Evolutionary conservation across 2,113 vertebrate species (phyloP).

Genomic region (Paradisaea rubra): DNA sequence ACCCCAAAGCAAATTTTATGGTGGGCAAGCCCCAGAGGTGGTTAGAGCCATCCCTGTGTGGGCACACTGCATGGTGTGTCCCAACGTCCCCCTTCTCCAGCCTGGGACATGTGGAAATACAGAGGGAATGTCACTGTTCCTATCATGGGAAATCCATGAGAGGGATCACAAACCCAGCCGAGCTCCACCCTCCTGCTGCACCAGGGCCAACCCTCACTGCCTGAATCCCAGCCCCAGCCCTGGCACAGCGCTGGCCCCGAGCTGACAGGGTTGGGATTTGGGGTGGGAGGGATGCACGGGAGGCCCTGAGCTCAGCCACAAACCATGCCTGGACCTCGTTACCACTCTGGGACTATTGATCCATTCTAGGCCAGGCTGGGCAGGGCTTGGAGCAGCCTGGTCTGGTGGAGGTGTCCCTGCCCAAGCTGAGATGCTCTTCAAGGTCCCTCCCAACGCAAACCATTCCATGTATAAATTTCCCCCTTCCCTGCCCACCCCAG

Average conservation of each 20-base stretch:
- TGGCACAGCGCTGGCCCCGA: accelerated
- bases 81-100: background rate
- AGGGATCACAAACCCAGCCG: background rate
- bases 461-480: background rate
- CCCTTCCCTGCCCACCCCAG: background rate
- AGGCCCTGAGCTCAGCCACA: background rate
- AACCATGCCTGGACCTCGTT: background rate
- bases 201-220: background rate
- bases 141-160: background rate
- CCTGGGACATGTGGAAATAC: accelerated
- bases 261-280: accelerated
- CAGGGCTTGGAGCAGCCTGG: background rate
- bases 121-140: no score
- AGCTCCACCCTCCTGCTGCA: background rate
- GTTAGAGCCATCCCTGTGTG: background rate
- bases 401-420: background rate
- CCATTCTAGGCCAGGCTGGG: background rate
- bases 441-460: background rate
- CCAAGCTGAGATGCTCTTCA: background rate
- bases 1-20: background rate
- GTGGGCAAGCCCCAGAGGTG: background rate
- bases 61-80: background rate
- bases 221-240: background rate
- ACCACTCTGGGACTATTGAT: background rate
- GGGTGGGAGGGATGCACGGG: background rate